A percentile compares a stretch with the other conserved stretches of the same genome.
phyloP scores from a whole-genome alignment of 2,888 invertebrate species.

The Hirtodrosophila confusa region DNA sequence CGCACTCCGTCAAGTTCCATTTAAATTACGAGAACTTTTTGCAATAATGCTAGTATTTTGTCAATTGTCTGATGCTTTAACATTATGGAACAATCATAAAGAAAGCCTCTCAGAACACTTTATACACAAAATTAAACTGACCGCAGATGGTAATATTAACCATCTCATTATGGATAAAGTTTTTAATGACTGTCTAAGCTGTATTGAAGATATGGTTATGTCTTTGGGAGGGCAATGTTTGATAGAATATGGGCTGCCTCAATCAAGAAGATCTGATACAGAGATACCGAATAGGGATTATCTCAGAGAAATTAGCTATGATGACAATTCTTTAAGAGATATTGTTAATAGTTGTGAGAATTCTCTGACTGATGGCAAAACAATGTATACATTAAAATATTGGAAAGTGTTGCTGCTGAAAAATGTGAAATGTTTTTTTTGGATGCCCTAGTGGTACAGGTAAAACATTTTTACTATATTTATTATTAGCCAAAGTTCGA shows the following conservation, averaged over 20 bases:
- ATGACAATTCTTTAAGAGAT: no score
- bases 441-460: no score
- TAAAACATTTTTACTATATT: not conserved
- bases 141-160: not conserved
- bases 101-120: not conserved
- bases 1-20: not conserved
- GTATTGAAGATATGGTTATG: not conserved
- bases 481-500: not conserved
- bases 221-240: not conserved
- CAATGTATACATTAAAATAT: no score
- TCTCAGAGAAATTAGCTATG: not conserved
- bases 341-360: no score
- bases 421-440: no score
- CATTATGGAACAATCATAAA: no score
- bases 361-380: no score
- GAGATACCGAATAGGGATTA: not conserved
- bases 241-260: not conserved
- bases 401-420: no score
- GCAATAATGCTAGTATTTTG: not conserved
- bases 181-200: not conserved
- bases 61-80: constrained; percentile 1
- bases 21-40: constrained; percentile 1
- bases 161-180: not conserved
- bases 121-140: no score
- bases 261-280: not conserved